A percentile compares a stretch with the other conserved stretches of the same genome.
These are phyloP conservation scores for Philantomba maxwellii DNA, from an alignment of 2,113 vertebrate species.

Conservation along the genomic window DNA sequence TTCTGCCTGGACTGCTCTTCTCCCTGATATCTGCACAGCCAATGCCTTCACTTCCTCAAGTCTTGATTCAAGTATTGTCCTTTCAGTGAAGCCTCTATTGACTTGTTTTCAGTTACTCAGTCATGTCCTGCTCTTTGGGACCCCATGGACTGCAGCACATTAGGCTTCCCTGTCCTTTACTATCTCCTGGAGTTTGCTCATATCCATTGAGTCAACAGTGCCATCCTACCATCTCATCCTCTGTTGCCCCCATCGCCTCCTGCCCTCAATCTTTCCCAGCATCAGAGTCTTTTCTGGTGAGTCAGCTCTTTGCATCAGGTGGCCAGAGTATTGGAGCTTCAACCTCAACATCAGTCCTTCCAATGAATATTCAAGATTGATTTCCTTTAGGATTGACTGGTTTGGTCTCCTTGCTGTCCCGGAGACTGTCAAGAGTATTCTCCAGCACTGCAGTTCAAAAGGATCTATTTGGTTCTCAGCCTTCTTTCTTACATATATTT, in stretches of 20 bases:
- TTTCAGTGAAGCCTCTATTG: not conserved
- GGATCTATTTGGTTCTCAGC: not conserved
- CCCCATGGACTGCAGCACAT: not conserved
- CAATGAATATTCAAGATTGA: not conserved
- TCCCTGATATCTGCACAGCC: not conserved
- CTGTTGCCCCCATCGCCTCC: not conserved
- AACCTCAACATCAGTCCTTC: not conserved
- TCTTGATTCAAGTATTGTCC: not conserved
- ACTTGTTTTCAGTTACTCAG: not conserved
- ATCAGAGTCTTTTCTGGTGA: not conserved
- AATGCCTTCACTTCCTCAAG: not conserved
- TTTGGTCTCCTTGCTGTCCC: not conserved
- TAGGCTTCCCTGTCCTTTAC: not conserved
- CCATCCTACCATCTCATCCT: not conserved
- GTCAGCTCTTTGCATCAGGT: not conserved
- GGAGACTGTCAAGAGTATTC: not conserved
- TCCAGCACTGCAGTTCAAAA: not conserved
- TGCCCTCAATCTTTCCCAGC: not conserved
- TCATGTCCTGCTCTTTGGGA: not conserved
- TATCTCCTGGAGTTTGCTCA: not conserved
- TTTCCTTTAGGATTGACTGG: not conserved
- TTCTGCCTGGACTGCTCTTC: not conserved
- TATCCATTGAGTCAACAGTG: not conserved
- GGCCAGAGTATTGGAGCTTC: not conserved
- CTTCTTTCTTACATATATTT: not conserved